Conservation (phyloP, 1,140 invertebrate genomes). For the Papilio glaucus region DNA sequence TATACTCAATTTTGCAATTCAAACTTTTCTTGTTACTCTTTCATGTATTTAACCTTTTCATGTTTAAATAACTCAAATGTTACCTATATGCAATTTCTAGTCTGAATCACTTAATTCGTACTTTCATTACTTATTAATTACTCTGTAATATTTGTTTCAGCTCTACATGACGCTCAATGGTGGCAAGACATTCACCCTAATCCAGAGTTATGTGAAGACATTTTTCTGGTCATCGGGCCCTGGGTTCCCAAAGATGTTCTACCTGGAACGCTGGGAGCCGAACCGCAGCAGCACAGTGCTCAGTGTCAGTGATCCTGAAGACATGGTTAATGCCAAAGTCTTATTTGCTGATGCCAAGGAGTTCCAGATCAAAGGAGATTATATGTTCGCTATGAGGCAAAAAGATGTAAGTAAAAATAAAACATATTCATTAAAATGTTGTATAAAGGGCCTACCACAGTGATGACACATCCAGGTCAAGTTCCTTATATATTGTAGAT, state of each 20-base stretch:
- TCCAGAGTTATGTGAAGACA: conserved; percentile 90
- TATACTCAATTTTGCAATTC: no score
- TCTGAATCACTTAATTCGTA: background rate
- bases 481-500: no score
- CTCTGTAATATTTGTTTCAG: conserved; percentile 77
- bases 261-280: conserved; percentile 89
- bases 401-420: conserved; percentile 70
- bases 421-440: no score
- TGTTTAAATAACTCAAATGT: background rate
- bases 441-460: no score
- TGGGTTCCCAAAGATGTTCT: conserved; percentile 82
- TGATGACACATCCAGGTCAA: no score
- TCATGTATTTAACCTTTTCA: no score
- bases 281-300: conserved; percentile 85
- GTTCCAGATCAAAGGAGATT: conserved; percentile 92
- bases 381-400: conserved; percentile 91
- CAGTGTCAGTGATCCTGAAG: conserved; percentile 78
- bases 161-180: conserved; percentile 90
- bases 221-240: conserved; percentile 88
- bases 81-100: background rate
- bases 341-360: conserved; percentile 89
- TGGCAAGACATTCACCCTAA: conserved; percentile 87
- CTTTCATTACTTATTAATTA: background rate
- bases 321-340: conserved; percentile 71
- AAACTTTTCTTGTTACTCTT: background rate